Evolutionary conservation across 2,113 vertebrate species (phyloP), one percentile per base, ranked within the genome.

Genomic region (Zosterops hypoxanthus): DNA sequence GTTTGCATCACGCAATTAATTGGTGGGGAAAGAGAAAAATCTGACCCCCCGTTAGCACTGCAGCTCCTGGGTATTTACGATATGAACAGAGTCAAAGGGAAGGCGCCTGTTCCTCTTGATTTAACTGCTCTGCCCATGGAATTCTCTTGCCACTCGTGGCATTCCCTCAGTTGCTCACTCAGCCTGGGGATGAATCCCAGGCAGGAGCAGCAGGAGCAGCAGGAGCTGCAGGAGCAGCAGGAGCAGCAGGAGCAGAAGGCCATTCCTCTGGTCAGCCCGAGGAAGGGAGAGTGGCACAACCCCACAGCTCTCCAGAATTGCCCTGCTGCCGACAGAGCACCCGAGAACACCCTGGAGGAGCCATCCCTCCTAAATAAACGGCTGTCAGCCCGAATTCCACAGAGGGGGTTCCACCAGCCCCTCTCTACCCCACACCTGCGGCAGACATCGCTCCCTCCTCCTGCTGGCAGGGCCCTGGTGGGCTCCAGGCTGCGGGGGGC

Each of bases 381-480:
- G 12, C 11, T 1, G 22, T 26, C 59, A 72, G n/a, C 55, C 46
- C 69, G 23, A 78, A 71, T 29, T 22, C 60, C 24, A 22, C 64
- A 12, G 15, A 5, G 46, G 23, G 61, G 59, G 44, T 10, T 59
- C 24, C 42, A 18, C 14, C 75, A 75, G 36, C 46, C 42, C 36
- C 49, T 84, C 2, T 1, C 21, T 5, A 5, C 4, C 42, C 20
- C 65, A 9, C 3, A 1, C 28, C 17, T 26, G 17, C 68, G 29
- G 28, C 52, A 19, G 36, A 34, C 17, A 24, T 1, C 0, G 4
- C 1, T 16, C 15, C 55, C 41, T 65, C 21, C 44, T 59, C 46
- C 50, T 52, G 52, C 18, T 36, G 1, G 22, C 28, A 72, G 70
- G 1, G 2, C 61, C 24, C 52, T 18, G 20, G 2, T 0, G 47